Evolutionary conservation across 2,797 vertebrate species (phyloP).

Genomic region (Craterocephalus amniculus): DNA sequence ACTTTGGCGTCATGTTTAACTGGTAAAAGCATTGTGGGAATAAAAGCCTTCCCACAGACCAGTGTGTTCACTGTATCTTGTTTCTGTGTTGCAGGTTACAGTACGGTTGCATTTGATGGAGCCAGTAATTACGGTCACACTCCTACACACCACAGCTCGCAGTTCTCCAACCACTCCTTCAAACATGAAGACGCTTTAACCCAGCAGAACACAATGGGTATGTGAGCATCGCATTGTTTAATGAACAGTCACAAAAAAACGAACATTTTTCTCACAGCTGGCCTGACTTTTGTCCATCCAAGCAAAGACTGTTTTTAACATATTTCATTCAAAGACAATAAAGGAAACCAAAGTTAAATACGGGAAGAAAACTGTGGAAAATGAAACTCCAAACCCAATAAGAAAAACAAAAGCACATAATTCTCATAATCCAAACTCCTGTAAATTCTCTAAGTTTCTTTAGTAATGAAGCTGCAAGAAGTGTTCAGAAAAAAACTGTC

Average conservation of each 20-base stretch:
- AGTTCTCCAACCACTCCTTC: constrained; percentile 92
- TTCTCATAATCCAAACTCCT: background rate
- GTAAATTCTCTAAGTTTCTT: background rate
- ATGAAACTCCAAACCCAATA: too few relatives aligned
- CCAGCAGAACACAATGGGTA: constrained; percentile 93
- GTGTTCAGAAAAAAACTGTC: background rate
- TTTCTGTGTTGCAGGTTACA: constrained; percentile 86
- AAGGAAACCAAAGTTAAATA: too few relatives aligned
- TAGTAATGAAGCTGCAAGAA: background rate
- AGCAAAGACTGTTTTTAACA: background rate
- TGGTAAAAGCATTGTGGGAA: background rate
- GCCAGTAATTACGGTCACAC: constrained; percentile 93
- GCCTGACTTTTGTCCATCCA: background rate
- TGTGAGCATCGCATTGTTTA: constrained; percentile 22
- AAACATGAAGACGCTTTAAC: constrained; percentile 94
- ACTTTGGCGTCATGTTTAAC: too few relatives aligned
- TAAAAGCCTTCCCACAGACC: background rate
- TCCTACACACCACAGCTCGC: constrained; percentile 91
- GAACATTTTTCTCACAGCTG: background rate
- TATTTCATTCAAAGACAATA: background rate
- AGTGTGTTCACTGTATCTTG: background rate
- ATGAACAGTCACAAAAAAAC: too few relatives aligned
- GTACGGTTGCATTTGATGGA: constrained; percentile 92
- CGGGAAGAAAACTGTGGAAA: too few relatives aligned
- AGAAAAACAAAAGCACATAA: background rate